phyloP scores from a whole-genome alignment of 2,113 vertebrate genomes.

The Ahaetulla prasina region DNA sequence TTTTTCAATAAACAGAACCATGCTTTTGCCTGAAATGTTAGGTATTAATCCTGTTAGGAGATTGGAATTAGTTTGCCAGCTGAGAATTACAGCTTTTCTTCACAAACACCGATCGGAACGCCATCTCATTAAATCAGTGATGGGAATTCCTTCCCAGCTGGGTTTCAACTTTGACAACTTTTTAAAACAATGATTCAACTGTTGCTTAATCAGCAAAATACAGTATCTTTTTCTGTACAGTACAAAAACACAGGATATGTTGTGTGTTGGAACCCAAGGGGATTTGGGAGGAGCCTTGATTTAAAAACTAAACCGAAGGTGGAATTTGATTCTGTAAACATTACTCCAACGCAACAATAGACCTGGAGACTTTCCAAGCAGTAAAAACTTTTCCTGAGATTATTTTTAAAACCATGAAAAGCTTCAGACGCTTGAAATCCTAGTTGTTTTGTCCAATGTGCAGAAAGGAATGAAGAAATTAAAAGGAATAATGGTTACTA shows the following conservation, averaged over 20 bases:
- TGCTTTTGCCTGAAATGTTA: neutral
- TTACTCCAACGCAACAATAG: neutral
- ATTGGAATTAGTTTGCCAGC: neutral
- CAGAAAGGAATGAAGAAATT: neutral
- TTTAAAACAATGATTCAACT: neutral
- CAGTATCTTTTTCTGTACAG: conserved; percentile 11
- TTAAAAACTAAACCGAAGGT: neutral
- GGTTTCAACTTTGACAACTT: neutral
- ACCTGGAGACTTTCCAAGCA: neutral
- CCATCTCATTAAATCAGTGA: neutral
- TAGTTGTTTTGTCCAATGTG: neutral
- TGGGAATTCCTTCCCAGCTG: neutral
- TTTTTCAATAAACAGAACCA: conserved; percentile 21
- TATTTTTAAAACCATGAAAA: neutral
- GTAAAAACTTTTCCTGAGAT: neutral
- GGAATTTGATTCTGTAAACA: neutral
- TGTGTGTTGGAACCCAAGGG: neutral
- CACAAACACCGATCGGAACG: neutral
- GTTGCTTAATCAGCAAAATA: neutral
- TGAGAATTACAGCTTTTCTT: neutral
- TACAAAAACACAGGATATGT: conserved; percentile 1
- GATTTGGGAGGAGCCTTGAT: neutral
- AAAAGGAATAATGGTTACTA: neutral
- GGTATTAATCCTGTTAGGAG: conserved; percentile 4
- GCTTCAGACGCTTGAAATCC: neutral